These are phyloP conservation scores for Drosophila falleni DNA, from an alignment of 2,888 invertebrate species.

Conservation along the genomic window DNA sequence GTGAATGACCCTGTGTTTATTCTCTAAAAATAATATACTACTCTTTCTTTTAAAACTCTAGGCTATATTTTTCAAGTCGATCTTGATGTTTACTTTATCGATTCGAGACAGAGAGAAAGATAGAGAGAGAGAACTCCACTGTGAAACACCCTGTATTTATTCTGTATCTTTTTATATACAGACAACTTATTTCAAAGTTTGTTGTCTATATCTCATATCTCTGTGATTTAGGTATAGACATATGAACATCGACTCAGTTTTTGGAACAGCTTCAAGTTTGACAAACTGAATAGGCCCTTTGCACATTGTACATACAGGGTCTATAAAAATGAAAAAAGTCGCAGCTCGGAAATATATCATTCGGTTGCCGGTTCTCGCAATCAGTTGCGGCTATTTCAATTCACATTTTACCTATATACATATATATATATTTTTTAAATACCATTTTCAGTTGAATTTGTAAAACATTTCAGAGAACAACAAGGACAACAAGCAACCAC, in stretches of 20 bases:
- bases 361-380: conserved; percentile 30
- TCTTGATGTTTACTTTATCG: no score
- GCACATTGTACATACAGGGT: not conserved
- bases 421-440: conserved; percentile 13
- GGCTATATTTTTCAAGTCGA: no score
- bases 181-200: no score
- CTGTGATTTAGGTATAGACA: not conserved
- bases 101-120: no score
- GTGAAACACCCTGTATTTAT: no score
- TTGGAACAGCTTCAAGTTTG: not conserved
- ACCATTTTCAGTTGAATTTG: conserved; percentile 70
- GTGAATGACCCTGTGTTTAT: no score
- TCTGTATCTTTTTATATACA: no score
- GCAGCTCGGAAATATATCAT: conserved; percentile 28
- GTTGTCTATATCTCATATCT: no score
- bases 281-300: not conserved
- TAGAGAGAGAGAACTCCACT: no score
- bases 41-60: no score
- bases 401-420: conserved; percentile 15
- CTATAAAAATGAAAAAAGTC: not conserved
- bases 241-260: no score
- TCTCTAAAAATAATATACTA: no score
- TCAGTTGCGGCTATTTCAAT: conserved; percentile 39
- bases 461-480: conserved; percentile 77
- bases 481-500: conserved; percentile 79